Evolutionary conservation across 2,113 vertebrate species (phyloP).

Genomic region (Urocynchramus pylzowi): DNA sequence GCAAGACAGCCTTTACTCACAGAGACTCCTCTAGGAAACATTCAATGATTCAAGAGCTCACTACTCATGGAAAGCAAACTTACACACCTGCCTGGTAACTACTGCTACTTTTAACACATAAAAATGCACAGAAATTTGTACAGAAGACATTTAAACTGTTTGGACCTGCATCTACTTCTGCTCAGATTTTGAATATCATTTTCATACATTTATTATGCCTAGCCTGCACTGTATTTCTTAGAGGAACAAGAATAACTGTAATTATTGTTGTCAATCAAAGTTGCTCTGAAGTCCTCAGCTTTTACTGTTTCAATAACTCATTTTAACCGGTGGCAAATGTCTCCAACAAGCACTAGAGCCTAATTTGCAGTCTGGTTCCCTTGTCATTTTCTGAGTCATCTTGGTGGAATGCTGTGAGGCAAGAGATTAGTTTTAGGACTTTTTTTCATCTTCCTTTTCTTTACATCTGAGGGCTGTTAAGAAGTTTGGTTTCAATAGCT

Average conservation of each 20-base stretch:
- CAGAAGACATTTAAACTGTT: neutral
- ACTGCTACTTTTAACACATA: neutral
- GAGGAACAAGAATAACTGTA: conserved; percentile 55
- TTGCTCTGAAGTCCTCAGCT: conserved; percentile 53
- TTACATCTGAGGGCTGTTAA: conserved; percentile 43
- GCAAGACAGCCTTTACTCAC: neutral
- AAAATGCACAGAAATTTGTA: neutral
- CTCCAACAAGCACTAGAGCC: conserved; percentile 52
- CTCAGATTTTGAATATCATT: conserved; percentile 32
- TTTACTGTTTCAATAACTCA: conserved; percentile 60
- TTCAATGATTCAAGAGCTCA: neutral
- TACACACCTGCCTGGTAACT: neutral
- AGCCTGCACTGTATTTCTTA: conserved; percentile 30
- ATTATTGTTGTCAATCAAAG: conserved; percentile 67
- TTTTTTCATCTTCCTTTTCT: conserved; percentile 38
- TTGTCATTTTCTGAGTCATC: conserved; percentile 60
- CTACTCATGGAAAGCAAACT: neutral
- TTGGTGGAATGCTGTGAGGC: conserved; percentile 33
- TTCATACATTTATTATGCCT: conserved; percentile 39
- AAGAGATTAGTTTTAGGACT: conserved; percentile 35
- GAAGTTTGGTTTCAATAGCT: conserved; percentile 47
- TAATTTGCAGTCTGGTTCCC: conserved; percentile 58
- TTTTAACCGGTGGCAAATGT: conserved; percentile 45
- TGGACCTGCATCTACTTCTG: neutral
- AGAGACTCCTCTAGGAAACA: neutral